Conservation (phyloP, 37 sponge, comb jelly and placozoan species). For the Mnemiopsis leidyi region DNA sequence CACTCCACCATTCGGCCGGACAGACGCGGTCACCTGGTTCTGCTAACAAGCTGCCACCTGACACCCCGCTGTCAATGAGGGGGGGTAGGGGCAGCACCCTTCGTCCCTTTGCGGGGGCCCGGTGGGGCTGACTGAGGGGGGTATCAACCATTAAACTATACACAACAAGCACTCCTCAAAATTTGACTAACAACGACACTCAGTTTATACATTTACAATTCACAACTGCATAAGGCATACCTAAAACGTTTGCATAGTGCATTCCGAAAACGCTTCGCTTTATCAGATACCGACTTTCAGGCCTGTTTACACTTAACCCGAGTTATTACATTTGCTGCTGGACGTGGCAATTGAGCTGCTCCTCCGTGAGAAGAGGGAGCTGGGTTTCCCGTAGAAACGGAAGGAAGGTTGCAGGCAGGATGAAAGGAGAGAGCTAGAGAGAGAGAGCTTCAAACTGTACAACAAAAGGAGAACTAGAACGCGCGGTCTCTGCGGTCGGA, state of each 20-base stretch:
- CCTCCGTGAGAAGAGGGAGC: not conserved
- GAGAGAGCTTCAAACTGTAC: not conserved
- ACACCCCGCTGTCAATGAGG: too few relatives aligned
- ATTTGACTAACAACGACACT: not conserved
- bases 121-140: not conserved
- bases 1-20: not conserved
- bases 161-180: not conserved
- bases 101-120: too few relatives aligned
- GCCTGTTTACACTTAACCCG: constrained; percentile 59
- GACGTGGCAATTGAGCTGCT: not conserved
- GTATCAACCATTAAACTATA: not conserved
- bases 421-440: not conserved
- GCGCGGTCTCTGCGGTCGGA: not conserved
- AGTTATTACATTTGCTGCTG: constrained; percentile 23
- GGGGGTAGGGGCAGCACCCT: too few relatives aligned
- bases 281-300: constrained; percentile 59
- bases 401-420: too few relatives aligned
- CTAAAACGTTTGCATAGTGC: constrained; percentile 56
- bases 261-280: constrained; percentile 59
- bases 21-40: not conserved
- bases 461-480: not conserved
- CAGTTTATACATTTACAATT: not conserved
- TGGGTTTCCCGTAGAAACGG: too few relatives aligned
- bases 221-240: constrained; percentile 51
- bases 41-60: not conserved